These are phyloP conservation scores for Bacillus rossius DNA, from an alignment of 1,140 invertebrate species.

Conservation along the genomic window DNA sequence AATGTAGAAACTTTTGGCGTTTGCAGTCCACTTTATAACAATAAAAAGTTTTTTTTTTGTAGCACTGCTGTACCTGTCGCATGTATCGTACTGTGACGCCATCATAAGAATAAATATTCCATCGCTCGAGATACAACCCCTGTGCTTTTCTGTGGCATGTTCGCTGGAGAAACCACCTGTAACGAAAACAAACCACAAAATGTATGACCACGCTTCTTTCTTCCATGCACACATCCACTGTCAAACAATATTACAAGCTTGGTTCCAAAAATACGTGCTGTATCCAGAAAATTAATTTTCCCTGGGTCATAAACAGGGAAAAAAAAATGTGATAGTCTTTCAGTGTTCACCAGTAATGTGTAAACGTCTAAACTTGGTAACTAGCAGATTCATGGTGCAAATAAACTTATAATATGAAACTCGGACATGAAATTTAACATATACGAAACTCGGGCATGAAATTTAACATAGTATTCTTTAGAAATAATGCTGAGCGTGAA, in stretches of 20 bases:
- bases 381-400: no score
- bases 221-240: not conserved
- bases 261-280: not conserved
- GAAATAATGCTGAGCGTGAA: no score
- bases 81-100: not conserved
- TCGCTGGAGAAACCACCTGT: not conserved
- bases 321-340: not conserved
- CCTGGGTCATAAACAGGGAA: not conserved
- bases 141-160: constrained; percentile 12
- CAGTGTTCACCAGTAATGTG: no score
- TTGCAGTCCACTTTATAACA: not conserved
- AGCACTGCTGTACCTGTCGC: not conserved
- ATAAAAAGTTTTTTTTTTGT: not conserved
- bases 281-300: not conserved
- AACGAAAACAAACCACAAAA: not conserved
- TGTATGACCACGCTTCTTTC: not conserved
- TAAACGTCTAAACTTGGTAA: no score
- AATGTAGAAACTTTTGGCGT: no score
- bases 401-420: no score
- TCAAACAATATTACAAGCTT: not conserved
- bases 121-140: constrained; percentile 10
- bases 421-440: not conserved
- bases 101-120: constrained; percentile 14
- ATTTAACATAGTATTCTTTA: no score
- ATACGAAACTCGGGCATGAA: no score